These are phyloP conservation scores for Hepsetus odoe DNA, from an alignment of 2,113 vertebrate species.

Conservation along the genomic window DNA sequence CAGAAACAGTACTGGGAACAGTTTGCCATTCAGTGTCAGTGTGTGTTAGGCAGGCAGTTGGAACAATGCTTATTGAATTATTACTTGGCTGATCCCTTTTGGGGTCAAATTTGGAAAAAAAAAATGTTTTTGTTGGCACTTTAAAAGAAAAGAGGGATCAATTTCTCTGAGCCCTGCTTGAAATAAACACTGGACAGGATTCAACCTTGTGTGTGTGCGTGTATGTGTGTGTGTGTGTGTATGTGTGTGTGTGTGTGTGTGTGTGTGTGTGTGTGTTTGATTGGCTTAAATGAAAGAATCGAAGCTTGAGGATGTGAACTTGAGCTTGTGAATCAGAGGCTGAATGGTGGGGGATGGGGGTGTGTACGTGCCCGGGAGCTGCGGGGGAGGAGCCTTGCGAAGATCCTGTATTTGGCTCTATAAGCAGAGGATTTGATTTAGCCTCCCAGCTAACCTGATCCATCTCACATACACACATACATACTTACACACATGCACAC, in stretches of 20 bases:
- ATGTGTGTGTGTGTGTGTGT: conserved; percentile 15
- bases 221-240: conserved; percentile 30
- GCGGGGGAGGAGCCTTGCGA: neutral
- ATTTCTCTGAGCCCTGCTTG: neutral
- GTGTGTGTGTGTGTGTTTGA: conserved; percentile 31
- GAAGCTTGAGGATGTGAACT: conserved; percentile 39
- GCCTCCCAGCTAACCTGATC: conserved; percentile 54
- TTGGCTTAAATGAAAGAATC: conserved; percentile 24
- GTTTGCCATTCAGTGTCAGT: no score
- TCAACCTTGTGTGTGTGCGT: conserved; percentile 7
- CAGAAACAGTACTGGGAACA: no score
- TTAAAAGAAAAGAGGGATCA: neutral
- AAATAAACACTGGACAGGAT: conserved; percentile 20
- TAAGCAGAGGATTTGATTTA: conserved; percentile 58
- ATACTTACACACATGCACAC: conserved; percentile 12
- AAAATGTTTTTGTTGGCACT: neutral
- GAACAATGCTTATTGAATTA: no score
- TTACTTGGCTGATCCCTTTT: neutral
- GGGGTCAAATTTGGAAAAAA: neutral
- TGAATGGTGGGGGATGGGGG: neutral
- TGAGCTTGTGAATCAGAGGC: conserved; percentile 42
- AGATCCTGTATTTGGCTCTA: conserved; percentile 27
- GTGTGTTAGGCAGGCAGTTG: no score
- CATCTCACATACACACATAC: conserved; percentile 41
- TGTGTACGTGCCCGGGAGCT: conserved; percentile 42